Conservation (phyloP, 2,797 vertebrate genomes). For the Botia almorhae region DNA sequence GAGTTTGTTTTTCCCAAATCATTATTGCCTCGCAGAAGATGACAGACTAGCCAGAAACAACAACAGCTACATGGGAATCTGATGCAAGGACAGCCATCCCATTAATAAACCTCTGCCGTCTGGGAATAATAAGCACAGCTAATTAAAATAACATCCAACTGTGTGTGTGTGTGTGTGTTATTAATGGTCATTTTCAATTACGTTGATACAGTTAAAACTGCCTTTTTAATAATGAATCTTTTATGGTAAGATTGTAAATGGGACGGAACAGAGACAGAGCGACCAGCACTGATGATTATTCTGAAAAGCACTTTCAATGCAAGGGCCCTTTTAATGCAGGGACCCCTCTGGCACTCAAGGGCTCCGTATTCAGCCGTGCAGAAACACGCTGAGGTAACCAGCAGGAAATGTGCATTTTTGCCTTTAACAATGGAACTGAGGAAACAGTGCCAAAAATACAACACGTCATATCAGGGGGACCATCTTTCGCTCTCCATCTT, state of each 20-base stretch:
- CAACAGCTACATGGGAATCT: background rate
- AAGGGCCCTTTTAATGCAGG: constrained; percentile 24
- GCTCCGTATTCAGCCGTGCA: constrained; percentile 43
- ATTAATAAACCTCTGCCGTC: background rate
- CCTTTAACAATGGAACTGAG: constrained; percentile 68
- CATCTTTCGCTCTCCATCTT: constrained; percentile 26
- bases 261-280: background rate
- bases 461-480: constrained; percentile 9
- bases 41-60: background rate
- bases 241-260: background rate
- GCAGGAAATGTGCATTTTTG: constrained; percentile 67
- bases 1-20: constrained; percentile 15
- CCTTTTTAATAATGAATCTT: background rate
- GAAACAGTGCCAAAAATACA: constrained; percentile 56
- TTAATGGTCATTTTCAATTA: constrained; percentile 14
- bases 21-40: background rate
- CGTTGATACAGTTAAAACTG: constrained; percentile 11
- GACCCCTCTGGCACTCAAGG: constrained; percentile 38
- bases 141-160: constrained; percentile 13
- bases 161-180: constrained; percentile 1
- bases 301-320: constrained; percentile 19
- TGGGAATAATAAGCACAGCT: background rate
- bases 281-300: constrained; percentile 10
- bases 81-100: background rate
- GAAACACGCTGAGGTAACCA: constrained; percentile 53